These are phyloP conservation scores for Pseudomyrmex pallidus DNA, from an alignment of 1,140 invertebrate species.

Conservation along the genomic window DNA sequence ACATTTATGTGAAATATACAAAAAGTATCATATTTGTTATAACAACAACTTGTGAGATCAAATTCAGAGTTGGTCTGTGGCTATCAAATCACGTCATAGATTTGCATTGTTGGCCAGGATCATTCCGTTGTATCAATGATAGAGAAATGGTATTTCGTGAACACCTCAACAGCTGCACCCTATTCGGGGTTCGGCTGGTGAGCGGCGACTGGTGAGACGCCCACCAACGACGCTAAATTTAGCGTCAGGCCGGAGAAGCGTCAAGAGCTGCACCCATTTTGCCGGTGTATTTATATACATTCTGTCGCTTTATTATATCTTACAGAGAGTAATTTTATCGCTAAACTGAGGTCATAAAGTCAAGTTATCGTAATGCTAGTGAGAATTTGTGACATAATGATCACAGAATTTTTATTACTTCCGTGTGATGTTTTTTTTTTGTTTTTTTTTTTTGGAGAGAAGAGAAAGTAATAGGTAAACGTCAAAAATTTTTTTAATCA, in stretches of 20 bases:
- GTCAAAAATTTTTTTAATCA: background rate
- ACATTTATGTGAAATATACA: background rate
- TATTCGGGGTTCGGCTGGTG: slow-evolving; percentile 76
- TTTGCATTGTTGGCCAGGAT: slow-evolving; percentile 2
- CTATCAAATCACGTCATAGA: background rate
- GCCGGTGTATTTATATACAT: slow-evolving; percentile 46
- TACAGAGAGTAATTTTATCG: slow-evolving; percentile 28
- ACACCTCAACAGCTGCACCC: slow-evolving; percentile 75
- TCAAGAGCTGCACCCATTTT: slow-evolving; percentile 45
- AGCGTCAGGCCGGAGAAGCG: slow-evolving; percentile 73
- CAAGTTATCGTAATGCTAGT: background rate
- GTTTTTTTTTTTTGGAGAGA: too few relatives aligned
- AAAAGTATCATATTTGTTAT: background rate
- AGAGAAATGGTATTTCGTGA: slow-evolving; percentile 64
- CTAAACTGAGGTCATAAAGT: background rate
- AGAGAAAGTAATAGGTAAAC: too few relatives aligned
- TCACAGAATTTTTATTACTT: background rate
- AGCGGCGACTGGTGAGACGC: slow-evolving; percentile 72
- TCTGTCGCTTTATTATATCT: slow-evolving; percentile 39
- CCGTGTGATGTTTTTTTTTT: too few relatives aligned
- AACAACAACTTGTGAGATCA: background rate
- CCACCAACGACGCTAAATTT: slow-evolving; percentile 82
- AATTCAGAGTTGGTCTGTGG: background rate
- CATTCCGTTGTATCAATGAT: slow-evolving; percentile 47
- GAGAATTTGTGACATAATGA: background rate